Evolutionary conservation across 2,113 vertebrate species (phyloP), one percentile per base, ranked within the genome.

Genomic region (Terrapene triunguis): DNA sequence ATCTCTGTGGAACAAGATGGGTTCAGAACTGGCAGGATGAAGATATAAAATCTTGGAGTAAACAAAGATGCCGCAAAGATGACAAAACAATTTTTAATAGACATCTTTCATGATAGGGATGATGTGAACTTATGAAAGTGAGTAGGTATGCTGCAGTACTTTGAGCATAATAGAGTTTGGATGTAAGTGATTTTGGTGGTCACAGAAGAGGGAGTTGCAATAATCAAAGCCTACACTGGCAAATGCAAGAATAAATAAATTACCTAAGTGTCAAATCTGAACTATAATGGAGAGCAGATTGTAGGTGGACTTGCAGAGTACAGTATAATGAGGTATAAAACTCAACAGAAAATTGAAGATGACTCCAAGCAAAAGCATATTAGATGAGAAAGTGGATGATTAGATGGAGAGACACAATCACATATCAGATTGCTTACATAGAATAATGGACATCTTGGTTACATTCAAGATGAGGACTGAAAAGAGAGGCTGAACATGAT

Each of bases 21-120:
- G 82, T 95, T 93, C 93, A 90, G 74, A 96, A 94, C 72, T 82
- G 84, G 51, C 51, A 95, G 57, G 82, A 95, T 17, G 95, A 84
- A 95, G 55, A 89, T 82, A 88, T 25, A 94, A 59, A 55, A 24
- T 55, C 54, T 55, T 55, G 55, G 24, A 11, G 24, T 57, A 57
- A 57, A 57, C 55, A 57, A 57, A 57, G 55, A 57, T 27, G 10
- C 24, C 4, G 10, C 55, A 57, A 57, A 57, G 55, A 57, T 57
- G 55, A 25, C 55, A 57, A 27, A 57, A 24, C 24, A 4, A 27
- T 57, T 57, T 53, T 27, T 57, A 57, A 25, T 11, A 57, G 55
- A 57, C 88, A 84, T 94, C 83, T 95, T 94, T 94, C 95, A 57
- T 57, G 55, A 57, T 27, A 57, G 55, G 55, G 24, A 57, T 57